Percentiles rank a stretch among this genome's conserved stretches.
phyloP scores from a whole-genome alignment of 2,113 vertebrate species.

The Hypocryptadius cinnamomeus region DNA sequence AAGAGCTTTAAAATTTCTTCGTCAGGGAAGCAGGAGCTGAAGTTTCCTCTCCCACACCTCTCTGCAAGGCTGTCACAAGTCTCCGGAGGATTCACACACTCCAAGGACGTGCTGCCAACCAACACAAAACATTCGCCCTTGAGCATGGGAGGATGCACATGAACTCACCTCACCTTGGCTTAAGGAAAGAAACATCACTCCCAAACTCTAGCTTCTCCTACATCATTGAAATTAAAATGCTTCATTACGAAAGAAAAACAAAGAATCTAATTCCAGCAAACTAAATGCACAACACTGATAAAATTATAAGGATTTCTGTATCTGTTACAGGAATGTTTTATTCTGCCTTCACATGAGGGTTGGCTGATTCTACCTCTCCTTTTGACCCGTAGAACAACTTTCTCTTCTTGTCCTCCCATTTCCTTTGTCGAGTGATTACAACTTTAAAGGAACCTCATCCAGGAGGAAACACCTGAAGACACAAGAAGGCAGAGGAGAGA shows the following conservation, averaged over 20 bases:
- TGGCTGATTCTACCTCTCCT: neutral
- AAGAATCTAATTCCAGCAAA: neutral
- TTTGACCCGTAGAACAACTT: neutral
- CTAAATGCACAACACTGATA: neutral
- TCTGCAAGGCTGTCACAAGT: neutral
- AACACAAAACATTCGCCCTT: fast-evolving
- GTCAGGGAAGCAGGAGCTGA: neutral
- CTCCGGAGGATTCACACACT: neutral
- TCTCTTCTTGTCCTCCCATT: neutral
- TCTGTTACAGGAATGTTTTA: neutral
- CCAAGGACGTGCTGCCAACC: neutral
- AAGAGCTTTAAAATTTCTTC: neutral
- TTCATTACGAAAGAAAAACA: neutral
- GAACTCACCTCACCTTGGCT: neutral
- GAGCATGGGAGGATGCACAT: neutral
- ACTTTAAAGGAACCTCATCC: neutral
- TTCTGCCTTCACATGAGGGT: neutral
- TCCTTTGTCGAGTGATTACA: neutral
- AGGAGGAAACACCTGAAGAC: neutral
- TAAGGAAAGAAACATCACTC: neutral
- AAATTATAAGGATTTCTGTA: neutral
- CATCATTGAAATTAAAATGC: neutral
- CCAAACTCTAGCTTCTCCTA: neutral
- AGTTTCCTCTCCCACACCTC: neutral
- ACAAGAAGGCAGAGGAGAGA: neutral